Conservation (phyloP, 2,797 vertebrate genomes). For the Sebastolobus altivelis region DNA sequence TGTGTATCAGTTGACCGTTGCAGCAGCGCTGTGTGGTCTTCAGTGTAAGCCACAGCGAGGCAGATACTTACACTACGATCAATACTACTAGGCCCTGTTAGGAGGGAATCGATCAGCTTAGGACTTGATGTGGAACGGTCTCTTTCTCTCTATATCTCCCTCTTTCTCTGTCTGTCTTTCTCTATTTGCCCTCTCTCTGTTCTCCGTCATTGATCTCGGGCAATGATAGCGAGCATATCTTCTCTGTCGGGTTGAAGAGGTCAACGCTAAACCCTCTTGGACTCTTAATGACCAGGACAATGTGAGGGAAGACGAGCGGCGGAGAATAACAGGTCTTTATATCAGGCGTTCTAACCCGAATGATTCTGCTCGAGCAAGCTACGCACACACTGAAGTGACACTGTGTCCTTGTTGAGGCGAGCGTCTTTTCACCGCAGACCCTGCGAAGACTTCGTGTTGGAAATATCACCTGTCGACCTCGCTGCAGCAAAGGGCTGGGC, state of each 20-base stretch:
- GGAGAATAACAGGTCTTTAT: slow-evolving; percentile 53
- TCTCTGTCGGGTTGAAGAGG: slow-evolving; percentile 61
- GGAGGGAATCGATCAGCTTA: slow-evolving; percentile 81
- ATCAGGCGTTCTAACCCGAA: slow-evolving; percentile 34
- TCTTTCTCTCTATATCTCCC: slow-evolving; percentile 63
- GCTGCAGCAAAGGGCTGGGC: slow-evolving; percentile 23
- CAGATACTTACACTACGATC: slow-evolving; percentile 81
- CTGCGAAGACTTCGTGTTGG: slow-evolving; percentile 15
- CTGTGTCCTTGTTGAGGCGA: slow-evolving; percentile 8
- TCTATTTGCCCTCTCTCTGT: slow-evolving; percentile 57
- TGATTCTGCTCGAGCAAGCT: slow-evolving; percentile 20
- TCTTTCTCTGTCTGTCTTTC: slow-evolving; percentile 59
- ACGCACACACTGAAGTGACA: neutral
- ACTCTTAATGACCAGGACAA: slow-evolving; percentile 60
- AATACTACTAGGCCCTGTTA: slow-evolving; percentile 80
- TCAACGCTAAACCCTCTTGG: slow-evolving; percentile 59
- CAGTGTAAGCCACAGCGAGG: slow-evolving; percentile 70
- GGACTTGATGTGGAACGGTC: slow-evolving; percentile 77
- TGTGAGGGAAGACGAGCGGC: slow-evolving; percentile 5
- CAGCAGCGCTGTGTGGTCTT: slow-evolving; percentile 61
- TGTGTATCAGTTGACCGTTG: slow-evolving; percentile 44
- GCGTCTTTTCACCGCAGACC: slow-evolving; percentile 1
- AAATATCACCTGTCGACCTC: slow-evolving; percentile 45
- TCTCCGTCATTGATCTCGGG: slow-evolving; percentile 67
- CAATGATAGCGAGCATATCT: slow-evolving; percentile 63